These are phyloP conservation scores for Heliconius nattereri DNA, from an alignment of 1,140 invertebrate species.

Conservation along the genomic window DNA sequence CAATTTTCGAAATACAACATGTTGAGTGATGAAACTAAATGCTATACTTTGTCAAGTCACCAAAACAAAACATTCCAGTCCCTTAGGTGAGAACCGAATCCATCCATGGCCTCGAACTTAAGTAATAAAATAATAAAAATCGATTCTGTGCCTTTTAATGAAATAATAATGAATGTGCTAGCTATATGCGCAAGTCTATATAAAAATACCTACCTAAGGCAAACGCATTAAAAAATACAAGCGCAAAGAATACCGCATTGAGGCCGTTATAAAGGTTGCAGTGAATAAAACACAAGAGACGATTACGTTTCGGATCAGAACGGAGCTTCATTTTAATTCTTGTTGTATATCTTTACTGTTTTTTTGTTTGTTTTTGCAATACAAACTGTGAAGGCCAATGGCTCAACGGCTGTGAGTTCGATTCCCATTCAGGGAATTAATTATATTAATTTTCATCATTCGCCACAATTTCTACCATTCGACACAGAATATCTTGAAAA, in stretches of 20 bases:
- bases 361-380: not conserved
- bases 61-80: not conserved
- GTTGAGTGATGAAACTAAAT: not conserved
- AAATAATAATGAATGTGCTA: not conserved
- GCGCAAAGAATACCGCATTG: constrained; percentile 15
- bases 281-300: constrained; percentile 12
- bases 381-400: not conserved
- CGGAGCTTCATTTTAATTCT: not conserved
- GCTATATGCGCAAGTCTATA: not conserved
- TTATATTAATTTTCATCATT: no score
- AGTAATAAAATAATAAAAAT: not conserved
- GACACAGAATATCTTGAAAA: no score
- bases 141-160: not conserved
- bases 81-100: no score
- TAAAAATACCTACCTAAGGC: not conserved
- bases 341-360: not conserved
- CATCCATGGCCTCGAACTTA: not conserved
- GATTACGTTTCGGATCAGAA: constrained; percentile 6
- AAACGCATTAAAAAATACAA: constrained; percentile 13
- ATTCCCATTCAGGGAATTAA: no score
- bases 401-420: no score
- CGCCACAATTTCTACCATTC: no score
- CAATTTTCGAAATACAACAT: not conserved
- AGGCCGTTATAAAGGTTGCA: constrained; percentile 2
- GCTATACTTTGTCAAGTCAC: no score